Base-by-base conservation (phyloP, 2,113 vertebrate genomes). In the Dasyurus viverrinus region DNA sequence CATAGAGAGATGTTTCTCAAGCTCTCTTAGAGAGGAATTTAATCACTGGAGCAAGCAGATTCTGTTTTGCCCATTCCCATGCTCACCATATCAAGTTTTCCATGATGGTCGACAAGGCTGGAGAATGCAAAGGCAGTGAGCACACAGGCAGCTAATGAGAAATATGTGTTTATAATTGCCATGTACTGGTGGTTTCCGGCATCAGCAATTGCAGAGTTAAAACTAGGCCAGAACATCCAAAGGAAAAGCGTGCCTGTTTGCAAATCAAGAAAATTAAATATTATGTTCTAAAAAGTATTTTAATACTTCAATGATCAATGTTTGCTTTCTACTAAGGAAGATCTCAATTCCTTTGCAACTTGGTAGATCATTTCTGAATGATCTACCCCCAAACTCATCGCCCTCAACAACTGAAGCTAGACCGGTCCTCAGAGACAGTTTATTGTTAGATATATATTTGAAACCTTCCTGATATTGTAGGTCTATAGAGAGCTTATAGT, bases 211-310 rank as follows among this genome's bases (percentile, higher is more conserved):
- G 99, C 99, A 0, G 99, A 99, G 98, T 99, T 99, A 97, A 99
- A 99, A 97, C 99, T 99, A 93, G 99, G 99, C 99, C 99, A 99
- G 97, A 99, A 99, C 97, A 99, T 98, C 99, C 99, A 99, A 47
- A 99, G 98, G 96, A 99, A 99, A 92, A 99, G 94, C 36, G 98
- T 98, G 54, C 99, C 99, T 99, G 98, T 0, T 90, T 93, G 60
- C n/a, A 96, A 96, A 0, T 42, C 2, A 95, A 94, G 96, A 95
- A 89, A 48, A 50, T 6, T 12, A 90, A 50, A 2, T 52, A 90
- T 52, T 50, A 90, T 84, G 36, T 23, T 84, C 19, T 42, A 42
- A 42, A 68, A 84, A 42, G 42, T 76, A 42, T 2, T 42, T 84
- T 84, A 22, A 2, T 42, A 8, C 2, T 42, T 84, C 68, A 84